Percentiles rank a stretch among this genome's conserved stretches.
Evolutionary conservation across 2,888 invertebrate species (phyloP).

Genomic region (Oscheius sp.): DNA sequence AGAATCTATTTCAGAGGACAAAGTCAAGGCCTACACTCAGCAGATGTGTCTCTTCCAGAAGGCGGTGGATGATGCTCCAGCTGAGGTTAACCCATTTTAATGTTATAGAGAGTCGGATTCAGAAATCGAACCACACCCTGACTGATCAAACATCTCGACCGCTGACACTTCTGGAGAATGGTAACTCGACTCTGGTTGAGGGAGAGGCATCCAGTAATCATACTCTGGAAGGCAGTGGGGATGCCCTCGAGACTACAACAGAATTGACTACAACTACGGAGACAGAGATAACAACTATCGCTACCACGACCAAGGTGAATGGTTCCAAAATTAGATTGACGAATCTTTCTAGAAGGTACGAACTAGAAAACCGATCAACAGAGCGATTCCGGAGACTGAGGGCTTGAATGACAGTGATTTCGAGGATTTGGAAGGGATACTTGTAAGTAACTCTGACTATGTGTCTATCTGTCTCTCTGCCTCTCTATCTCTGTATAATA

Average conservation of each 20-base stretch:
- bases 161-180: not conserved
- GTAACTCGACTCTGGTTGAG: not conserved
- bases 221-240: not conserved
- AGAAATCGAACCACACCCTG: slow-evolving; percentile 4
- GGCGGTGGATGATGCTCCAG: slow-evolving; percentile 1
- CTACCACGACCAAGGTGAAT: slow-evolving; percentile 20
- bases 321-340: not conserved
- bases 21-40: slow-evolving; percentile 6
- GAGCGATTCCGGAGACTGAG: slow-evolving; percentile 59
- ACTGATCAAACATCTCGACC: slow-evolving; percentile 4
- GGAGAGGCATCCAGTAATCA: slow-evolving; percentile 10
- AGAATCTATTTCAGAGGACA: not conserved
- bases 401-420: slow-evolving; percentile 55
- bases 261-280: slow-evolving; percentile 1
- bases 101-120: slow-evolving; percentile 1
- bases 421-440: slow-evolving; percentile 36
- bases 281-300: not conserved
- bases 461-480: too few species aligned
- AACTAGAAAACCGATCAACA: slow-evolving; percentile 32
- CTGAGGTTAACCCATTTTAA: not conserved
- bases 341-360: not conserved
- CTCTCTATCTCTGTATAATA: not conserved
- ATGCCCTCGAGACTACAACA: not conserved
- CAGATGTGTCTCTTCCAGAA: slow-evolving; percentile 23
- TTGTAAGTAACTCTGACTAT: slow-evolving; percentile 12